Conservation (phyloP, 2,888 invertebrate species). For the Gari tellinella region DNA sequence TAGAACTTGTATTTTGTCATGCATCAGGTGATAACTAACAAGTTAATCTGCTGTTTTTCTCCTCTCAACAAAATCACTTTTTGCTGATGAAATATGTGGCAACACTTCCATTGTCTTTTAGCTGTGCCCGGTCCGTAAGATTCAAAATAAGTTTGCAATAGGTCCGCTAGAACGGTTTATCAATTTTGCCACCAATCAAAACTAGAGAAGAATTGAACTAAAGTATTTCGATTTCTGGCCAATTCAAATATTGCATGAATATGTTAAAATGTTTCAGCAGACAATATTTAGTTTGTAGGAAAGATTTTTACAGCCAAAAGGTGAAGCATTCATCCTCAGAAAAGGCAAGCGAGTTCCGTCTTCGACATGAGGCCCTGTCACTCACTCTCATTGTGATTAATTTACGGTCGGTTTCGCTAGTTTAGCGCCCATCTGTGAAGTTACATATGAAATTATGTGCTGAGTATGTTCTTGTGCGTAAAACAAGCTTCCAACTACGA, state of each 20-base stretch:
- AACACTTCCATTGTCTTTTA: constrained; percentile 3
- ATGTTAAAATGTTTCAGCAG: too few species aligned
- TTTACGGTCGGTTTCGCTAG: constrained; percentile 46
- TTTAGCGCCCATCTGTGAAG: constrained; percentile 6
- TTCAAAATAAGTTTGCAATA: too few species aligned
- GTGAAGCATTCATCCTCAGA: too few species aligned
- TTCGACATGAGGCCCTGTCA: constrained; percentile 33
- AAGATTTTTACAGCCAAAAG: too few species aligned
- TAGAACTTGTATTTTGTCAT: constrained; percentile 25
- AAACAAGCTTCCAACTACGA: constrained; percentile 1
- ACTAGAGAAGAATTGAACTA: too few species aligned
- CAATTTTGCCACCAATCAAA: too few species aligned
- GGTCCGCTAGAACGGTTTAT: too few species aligned
- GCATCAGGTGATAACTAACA: constrained; percentile 55
- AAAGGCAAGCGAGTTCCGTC: constrained; percentile 4
- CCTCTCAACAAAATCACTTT: constrained; percentile 27
- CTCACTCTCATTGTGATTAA: constrained; percentile 50
- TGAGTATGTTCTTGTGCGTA: neutral
- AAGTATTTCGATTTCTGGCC: too few species aligned
- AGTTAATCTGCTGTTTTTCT: constrained; percentile 47
- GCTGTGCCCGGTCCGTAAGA: too few species aligned
- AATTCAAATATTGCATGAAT: too few species aligned
- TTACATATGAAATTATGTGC: constrained; percentile 12
- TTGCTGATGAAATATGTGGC: constrained; percentile 7
- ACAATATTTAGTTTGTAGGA: too few species aligned